Base-by-base conservation (phyloP, 2,797 vertebrate genomes). In the Sitta carolinensis region DNA sequence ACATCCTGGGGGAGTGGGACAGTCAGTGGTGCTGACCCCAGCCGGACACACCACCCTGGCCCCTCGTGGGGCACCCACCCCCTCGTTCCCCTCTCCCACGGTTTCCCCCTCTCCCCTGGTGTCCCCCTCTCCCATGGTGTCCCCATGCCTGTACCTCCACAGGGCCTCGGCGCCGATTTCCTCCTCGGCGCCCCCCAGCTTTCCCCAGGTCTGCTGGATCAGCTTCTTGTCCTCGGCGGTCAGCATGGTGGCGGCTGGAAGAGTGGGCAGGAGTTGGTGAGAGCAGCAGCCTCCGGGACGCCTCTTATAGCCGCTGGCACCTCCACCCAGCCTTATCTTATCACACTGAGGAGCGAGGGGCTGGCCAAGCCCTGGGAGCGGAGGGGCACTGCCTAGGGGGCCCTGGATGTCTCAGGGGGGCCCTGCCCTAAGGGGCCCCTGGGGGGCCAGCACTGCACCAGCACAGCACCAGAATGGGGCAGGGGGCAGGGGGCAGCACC, bases 161-260 rank as follows among this genome's bases (percentile, higher is more conserved):
- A 99, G 93, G 87, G 98, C 67, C 9, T 98, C 98, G 0, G n/a
- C 9, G 32, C 98, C 98, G 1, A 97, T 55, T 0, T 95, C 95
- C 0, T 97, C 97, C 5, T 55, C 20, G 5, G 95, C 92, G 4
- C 21, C 1, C 0, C 62, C 2, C 1, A 97, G 4, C 67, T 97
- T 97, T 2, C 47, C 72, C 87, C 94, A 96, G 34, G 17, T 0
- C 22, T 82, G 70, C 22, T 16, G 11, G 94, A 96, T 26, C 89
- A 91, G 29, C 67, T 84, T 92, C 92, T 94, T 89, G 48, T 96
- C 95, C 0, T 94, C 94, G 3, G 51, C 48, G 1, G 94, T 93
- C 91, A 96, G 96, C 96, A 96, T 96, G 95, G 92, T 4, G 63
- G 87, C 15, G 2, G 87, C 45, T 89, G 87, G 54, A 22, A 23